Evolutionary conservation across 2,888 invertebrate genomes (phyloP), one percentile per base, ranked within the genome.

Genomic region (Xestia c-nigrum): DNA sequence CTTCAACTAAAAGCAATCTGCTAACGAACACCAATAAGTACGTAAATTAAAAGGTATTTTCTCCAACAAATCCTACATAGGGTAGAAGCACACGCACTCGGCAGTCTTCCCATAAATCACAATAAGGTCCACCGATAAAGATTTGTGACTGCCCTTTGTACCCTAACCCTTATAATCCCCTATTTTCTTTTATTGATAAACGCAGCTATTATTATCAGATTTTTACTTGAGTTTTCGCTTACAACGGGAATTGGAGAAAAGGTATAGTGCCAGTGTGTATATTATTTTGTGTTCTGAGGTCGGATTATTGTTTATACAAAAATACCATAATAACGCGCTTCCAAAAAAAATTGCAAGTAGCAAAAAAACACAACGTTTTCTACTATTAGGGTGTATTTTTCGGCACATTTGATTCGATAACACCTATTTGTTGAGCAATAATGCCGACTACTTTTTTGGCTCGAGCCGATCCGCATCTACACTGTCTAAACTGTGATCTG

Each of bases 141-240:
- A 93, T 93, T 93, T 92, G 93, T 91, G 91, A 90, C 89, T 88
- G 76, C 76, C 87, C 80, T 81, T 80, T 85, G 86, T 87, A 81
- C 86, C 85, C 77, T 74, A 80, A 85, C 88, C 89, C 89, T 89
- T 90, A 89, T 91, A 91, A 90, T 89, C 88, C 61, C 90, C 78
- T 84, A 88, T 90, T 92, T 87, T 88, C 88, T 86, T 86, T 91
- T 89, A 92, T 92, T 92, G 91, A 90, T 91, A 92, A 91, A 88
- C 85, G 87, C 24, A 9, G 71, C 85, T 83, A 78, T 88, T 88
- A 89, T 85, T 87, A 86, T 85, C 83, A 81, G 82, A 87, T 80
- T 85, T 87, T 81, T 89, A 82, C 85, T 83, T 64, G 78, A 87
- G 43, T 64, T 83, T 88, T 82, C 72, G 71, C 87, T 77, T 77